Evolutionary conservation across 2,888 invertebrate species (phyloP), one percentile per base, ranked within the genome.

Genomic region (Metacarcinus magister): DNA sequence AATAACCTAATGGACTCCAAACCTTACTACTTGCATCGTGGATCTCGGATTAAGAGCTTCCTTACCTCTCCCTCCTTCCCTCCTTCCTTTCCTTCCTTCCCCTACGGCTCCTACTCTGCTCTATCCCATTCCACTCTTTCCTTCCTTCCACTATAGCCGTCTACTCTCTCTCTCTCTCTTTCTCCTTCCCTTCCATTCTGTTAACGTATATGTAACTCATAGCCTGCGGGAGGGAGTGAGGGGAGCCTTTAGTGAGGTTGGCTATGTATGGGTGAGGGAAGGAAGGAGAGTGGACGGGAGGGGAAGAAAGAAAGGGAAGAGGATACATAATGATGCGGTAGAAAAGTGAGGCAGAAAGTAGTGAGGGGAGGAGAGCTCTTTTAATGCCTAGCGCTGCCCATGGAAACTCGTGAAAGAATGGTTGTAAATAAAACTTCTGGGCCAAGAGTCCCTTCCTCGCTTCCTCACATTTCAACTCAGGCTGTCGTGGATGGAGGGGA

Each of bases 401-500:
- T 60, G 60, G 60, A 60, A 23, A 60, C 8, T 60, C 8, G 60
- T 60, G 19, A 60, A 19, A 23, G 60, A 60, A 60, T 19, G 23
- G 60, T 60, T 8, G 23, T 60, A 19, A 60, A 23, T 2, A 60
- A 60, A 23, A 60, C 8, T 19, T 23, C 60, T 23, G 23, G 19
- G 46, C 46, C 10, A 46, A 46, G 46, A 46, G 46, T 60, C 90
- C 13, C 90, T 43, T 8, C 43, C 90, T 90, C 90, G 23, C 90
- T 90, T 43, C 13, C 90, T 90, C 90, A 32, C 87, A 92, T 67
- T 60, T 60, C 60, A 60, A 19, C 60, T 60, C 60, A 60, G 60
- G 60, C 60, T 16, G 60, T 60, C 60, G 2, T n/a, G 5, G 48
- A 13, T 5, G 48, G 48, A 48, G 48, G 48, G 48, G 48, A 13